Percentiles rank a stretch among this genome's conserved stretches.
phyloP scores from a whole-genome alignment of 2,113 vertebrate genomes.

The Mustelus asterias region DNA sequence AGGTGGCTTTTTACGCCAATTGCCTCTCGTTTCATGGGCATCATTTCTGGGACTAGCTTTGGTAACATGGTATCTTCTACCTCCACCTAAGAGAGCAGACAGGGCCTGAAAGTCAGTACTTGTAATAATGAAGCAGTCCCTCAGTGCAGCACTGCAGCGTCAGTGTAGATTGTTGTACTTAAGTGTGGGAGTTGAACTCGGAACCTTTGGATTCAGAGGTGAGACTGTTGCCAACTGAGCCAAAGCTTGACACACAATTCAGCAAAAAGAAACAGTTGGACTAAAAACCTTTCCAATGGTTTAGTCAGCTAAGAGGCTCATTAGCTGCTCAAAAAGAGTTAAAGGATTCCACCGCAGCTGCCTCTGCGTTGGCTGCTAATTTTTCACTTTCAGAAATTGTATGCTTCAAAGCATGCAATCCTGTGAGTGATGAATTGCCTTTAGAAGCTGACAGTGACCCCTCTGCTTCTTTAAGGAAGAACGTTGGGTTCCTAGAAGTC shows the following conservation, averaged over 20 bases:
- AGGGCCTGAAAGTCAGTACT: neutral
- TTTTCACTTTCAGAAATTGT: slow-evolving; percentile 1
- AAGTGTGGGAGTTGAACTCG: neutral
- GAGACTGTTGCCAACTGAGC: neutral
- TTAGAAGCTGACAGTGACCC: neutral
- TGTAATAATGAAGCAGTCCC: neutral
- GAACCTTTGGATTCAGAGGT: neutral
- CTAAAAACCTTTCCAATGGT: neutral
- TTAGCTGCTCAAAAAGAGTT: neutral
- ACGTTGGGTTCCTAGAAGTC: neutral
- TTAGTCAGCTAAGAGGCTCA: neutral
- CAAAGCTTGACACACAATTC: neutral
- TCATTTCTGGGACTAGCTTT: too few species aligned
- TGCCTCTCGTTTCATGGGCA: too few species aligned
- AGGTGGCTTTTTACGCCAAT: too few species aligned
- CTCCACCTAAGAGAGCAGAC: too few species aligned
- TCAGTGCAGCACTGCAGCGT: neutral
- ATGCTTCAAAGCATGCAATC: neutral
- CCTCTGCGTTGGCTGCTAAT: neutral
- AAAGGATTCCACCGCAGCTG: neutral
- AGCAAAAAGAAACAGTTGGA: neutral
- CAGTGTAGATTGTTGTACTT: neutral
- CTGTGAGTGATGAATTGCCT: neutral
- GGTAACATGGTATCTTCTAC: too few species aligned
- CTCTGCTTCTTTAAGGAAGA: neutral